phyloP scores from a whole-genome alignment of 92 coral and sea anemone species.

The Virgularia gustaviana region DNA sequence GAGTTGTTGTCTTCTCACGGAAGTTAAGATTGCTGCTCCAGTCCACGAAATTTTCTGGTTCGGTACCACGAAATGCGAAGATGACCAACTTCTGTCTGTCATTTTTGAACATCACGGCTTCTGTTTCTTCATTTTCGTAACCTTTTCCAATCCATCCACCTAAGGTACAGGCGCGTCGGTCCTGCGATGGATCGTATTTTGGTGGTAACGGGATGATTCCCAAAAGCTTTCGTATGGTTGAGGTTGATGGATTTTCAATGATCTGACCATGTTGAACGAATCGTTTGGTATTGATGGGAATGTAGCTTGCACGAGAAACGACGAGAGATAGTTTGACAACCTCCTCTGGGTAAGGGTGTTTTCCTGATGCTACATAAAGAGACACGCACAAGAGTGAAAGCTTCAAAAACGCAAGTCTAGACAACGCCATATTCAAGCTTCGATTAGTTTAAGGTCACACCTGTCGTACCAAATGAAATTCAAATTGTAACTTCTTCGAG shows the following conservation, averaged over 20 bases:
- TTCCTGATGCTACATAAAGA: too few relatives aligned
- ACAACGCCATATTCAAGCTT: too few relatives aligned
- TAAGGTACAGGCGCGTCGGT: constrained; percentile 17
- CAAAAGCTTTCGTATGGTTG: neutral
- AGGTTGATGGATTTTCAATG: constrained; percentile 21
- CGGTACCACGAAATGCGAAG: constrained; percentile 33
- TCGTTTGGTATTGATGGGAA: neutral
- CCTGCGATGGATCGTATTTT: constrained; percentile 11
- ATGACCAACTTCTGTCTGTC: constrained; percentile 9
- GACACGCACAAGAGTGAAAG: too few relatives aligned
- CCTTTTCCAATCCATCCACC: constrained; percentile 2
- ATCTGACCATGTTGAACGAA: constrained; percentile 4
- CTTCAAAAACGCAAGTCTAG: too few relatives aligned
- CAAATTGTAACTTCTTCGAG: too few relatives aligned
- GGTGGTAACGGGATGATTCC: neutral
- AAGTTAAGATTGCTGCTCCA: constrained; percentile 17
- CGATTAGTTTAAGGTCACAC: too few relatives aligned
- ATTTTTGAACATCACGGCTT: constrained; percentile 15
- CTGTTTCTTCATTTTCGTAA: constrained; percentile 18
- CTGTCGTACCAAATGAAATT: too few relatives aligned
- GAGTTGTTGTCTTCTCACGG: neutral
- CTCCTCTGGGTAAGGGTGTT: too few relatives aligned
- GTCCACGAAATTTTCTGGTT: constrained; percentile 5
- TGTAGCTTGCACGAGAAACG: too few relatives aligned
- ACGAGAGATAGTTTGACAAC: too few relatives aligned